These are phyloP conservation scores for Poeciliopsis prolifica DNA, from an alignment of 2,113 vertebrate species.

Conservation along the genomic window DNA sequence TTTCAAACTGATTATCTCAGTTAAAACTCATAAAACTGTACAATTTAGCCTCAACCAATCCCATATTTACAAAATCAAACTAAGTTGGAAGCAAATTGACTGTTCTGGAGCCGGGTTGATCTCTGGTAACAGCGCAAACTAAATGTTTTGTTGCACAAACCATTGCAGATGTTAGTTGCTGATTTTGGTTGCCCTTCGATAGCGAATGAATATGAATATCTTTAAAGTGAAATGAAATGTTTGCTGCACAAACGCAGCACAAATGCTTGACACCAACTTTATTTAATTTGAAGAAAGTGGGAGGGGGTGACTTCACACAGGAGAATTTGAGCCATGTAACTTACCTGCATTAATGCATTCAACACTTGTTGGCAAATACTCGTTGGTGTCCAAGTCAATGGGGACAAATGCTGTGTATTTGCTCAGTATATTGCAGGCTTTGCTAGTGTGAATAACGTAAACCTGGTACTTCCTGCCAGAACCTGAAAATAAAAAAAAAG, in stretches of 20 bases:
- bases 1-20: background rate
- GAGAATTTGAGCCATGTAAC: constrained; percentile 27
- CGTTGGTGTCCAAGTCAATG: constrained; percentile 87
- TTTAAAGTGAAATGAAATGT: too few species aligned
- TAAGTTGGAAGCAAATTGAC: too few species aligned
- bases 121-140: too few species aligned
- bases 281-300: too few species aligned
- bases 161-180: too few species aligned
- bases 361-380: constrained; percentile 84
- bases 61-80: too few species aligned
- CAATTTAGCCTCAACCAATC: background rate
- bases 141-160: too few species aligned
- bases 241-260: too few species aligned
- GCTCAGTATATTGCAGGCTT: constrained; percentile 92
- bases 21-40: background rate
- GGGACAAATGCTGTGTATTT: constrained; percentile 91
- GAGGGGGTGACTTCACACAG: background rate
- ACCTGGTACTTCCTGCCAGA: constrained; percentile 86
- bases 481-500: constrained; percentile 73
- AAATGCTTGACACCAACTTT: too few species aligned
- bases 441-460: constrained; percentile 91
- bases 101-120: too few species aligned
- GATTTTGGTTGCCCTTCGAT: too few species aligned
- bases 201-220: too few species aligned
- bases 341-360: constrained; percentile 85